Evolutionary conservation across 2,113 vertebrate species (phyloP).

Genomic region (Callaeas wilsoni): DNA sequence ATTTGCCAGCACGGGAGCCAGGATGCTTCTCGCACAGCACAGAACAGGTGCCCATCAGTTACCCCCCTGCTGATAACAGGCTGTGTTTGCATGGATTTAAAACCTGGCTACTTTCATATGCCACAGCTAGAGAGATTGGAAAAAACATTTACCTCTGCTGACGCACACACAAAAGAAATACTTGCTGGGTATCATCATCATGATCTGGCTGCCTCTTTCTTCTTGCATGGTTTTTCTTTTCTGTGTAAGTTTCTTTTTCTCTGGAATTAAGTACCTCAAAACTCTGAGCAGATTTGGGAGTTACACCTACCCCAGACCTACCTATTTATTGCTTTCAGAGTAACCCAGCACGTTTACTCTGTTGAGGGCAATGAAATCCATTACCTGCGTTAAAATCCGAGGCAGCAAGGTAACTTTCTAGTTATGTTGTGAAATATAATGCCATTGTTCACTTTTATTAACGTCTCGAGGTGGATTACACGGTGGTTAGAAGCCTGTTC

Average conservation of each 20-base stretch:
- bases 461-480: background rate
- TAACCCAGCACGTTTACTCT: background rate
- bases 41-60: background rate
- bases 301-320: background rate
- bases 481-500: background rate
- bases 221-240: background rate
- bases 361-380: background rate
- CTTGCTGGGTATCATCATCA: background rate
- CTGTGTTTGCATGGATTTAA: background rate
- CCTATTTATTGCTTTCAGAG: background rate
- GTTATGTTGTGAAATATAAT: conserved; percentile 6
- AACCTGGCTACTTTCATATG: background rate
- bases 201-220: background rate
- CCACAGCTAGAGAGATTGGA: background rate
- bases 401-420: conserved; percentile 38
- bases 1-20: fast-evolving
- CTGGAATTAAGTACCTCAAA: background rate
- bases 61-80: background rate
- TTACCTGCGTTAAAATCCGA: background rate
- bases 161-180: background rate
- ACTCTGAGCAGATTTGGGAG: background rate
- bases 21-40: fast-evolving
- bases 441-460: background rate
- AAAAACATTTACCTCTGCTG: background rate
- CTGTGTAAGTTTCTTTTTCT: background rate